phyloP scores from a whole-genome alignment of 2,888 invertebrate species.

The Myopa testacea region DNA sequence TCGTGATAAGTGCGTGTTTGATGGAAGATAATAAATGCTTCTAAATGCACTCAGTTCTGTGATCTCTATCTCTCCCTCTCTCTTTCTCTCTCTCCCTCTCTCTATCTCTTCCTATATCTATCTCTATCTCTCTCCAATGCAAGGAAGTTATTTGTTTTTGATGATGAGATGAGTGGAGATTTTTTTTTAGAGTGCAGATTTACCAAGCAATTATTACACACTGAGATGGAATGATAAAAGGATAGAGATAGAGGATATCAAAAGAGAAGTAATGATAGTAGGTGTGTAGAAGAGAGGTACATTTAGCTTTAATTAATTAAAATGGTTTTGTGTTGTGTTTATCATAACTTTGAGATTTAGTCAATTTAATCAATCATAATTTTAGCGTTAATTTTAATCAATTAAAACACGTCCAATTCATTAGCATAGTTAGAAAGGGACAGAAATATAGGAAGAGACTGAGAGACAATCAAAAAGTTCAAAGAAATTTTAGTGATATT shows the following conservation, averaged over 20 bases:
- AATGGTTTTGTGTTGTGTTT: neutral
- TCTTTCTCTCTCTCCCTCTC: neutral
- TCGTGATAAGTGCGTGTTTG: conserved; percentile 38
- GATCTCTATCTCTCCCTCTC: neutral
- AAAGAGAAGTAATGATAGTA: too few relatives aligned
- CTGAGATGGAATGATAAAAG: neutral
- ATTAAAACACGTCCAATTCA: too few relatives aligned
- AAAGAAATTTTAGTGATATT: too few relatives aligned
- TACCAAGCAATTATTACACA: neutral
- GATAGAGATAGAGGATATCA: neutral
- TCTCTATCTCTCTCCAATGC: neutral
- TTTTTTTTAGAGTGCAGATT: neutral
- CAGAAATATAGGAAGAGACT: too few relatives aligned
- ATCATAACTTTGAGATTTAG: too few relatives aligned
- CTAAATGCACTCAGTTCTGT: conserved; percentile 13
- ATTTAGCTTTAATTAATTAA: neutral
- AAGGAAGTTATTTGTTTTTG: neutral
- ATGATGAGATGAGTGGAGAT: neutral
- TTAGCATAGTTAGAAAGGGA: too few relatives aligned
- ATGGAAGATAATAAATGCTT: conserved; percentile 28
- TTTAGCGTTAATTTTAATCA: too few relatives aligned
- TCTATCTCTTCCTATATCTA: neutral
- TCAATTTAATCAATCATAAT: too few relatives aligned
- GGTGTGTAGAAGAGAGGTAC: neutral
- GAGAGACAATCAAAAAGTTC: too few relatives aligned